Percentiles rank a stretch among this genome's conserved stretches.
Conservation (phyloP, 64 coral and sea anemone genomes). For the Pocillopora verrucosa region DNA sequence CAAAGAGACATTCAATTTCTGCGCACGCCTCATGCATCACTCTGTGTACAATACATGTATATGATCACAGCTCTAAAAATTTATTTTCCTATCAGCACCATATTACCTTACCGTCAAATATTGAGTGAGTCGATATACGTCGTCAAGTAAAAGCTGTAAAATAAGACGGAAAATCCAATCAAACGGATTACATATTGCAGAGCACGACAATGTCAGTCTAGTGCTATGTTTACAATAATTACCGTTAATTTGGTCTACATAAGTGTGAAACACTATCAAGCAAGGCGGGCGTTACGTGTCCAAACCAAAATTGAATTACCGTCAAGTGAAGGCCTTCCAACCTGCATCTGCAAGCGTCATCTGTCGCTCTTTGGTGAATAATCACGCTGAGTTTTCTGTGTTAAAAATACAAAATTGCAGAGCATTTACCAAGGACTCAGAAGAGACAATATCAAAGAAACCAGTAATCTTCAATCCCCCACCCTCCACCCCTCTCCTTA, state of each 20-base stretch:
- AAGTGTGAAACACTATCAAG: too few relatives aligned
- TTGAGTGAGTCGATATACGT: conserved; percentile 99
- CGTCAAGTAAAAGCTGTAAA: conserved; percentile 94
- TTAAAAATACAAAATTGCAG: background rate
- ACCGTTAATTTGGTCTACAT: too few relatives aligned
- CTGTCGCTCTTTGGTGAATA: conserved; percentile 96
- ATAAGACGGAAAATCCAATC: background rate
- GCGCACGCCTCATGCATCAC: too few relatives aligned
- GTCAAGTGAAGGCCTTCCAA: conserved; percentile 85
- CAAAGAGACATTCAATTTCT: too few relatives aligned
- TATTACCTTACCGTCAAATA: conserved; percentile 90
- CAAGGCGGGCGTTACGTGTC: too few relatives aligned
- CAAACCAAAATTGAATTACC: conserved; percentile 37
- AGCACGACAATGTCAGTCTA: too few relatives aligned
- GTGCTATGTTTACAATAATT: too few relatives aligned
- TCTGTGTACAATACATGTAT: too few relatives aligned
- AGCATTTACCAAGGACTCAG: background rate
- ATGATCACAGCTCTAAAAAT: too few relatives aligned
- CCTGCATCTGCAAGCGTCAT: conserved; percentile 97
- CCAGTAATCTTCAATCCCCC: background rate
- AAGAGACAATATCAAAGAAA: background rate
- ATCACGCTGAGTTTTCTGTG: conserved; percentile 92
- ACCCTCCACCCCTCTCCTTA: too few relatives aligned
- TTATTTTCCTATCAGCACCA: background rate
- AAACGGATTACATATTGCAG: background rate